Evolutionary conservation across 2,797 vertebrate species (phyloP).

Genomic region (Paramormyrops hopkinsi): DNA sequence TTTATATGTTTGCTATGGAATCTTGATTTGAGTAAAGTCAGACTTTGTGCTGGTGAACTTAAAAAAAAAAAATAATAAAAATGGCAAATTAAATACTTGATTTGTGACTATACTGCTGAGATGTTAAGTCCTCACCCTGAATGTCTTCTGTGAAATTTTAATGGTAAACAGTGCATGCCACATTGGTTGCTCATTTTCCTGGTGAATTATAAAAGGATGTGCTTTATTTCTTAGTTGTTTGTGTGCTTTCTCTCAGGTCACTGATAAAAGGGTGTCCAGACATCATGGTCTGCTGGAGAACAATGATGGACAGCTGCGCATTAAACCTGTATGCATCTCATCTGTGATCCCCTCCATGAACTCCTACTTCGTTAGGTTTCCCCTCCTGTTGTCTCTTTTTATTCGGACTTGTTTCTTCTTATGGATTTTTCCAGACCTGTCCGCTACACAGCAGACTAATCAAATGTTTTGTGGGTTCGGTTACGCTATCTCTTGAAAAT

Average conservation of each 20-base stretch:
- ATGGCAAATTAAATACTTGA: not conserved
- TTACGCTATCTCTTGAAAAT: not conserved
- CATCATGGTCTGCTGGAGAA: constrained; percentile 72
- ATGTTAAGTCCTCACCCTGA: not conserved
- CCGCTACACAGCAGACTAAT: not conserved
- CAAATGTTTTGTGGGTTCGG: not conserved
- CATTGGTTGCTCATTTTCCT: not conserved
- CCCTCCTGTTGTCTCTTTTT: not conserved
- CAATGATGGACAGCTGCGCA: constrained; percentile 55
- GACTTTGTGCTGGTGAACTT: not conserved
- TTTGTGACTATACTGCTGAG: not conserved
- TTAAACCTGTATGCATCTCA: constrained; percentile 67
- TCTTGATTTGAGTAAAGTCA: not conserved
- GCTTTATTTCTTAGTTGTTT: not conserved
- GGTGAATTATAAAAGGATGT: not conserved
- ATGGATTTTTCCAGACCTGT: not conserved
- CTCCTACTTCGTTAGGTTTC: not conserved
- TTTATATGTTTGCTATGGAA: not conserved
- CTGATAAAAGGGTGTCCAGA: constrained; percentile 73
- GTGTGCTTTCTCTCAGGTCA: constrained; percentile 46
- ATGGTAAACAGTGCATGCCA: not conserved
- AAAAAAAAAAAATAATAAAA: not conserved
- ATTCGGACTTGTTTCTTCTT: not conserved
- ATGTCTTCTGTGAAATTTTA: not conserved
- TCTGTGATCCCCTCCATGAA: not conserved